These are phyloP conservation scores for Pachypsylla venusta DNA, from an alignment of 1,140 invertebrate genomes.

Conservation along the genomic window DNA sequence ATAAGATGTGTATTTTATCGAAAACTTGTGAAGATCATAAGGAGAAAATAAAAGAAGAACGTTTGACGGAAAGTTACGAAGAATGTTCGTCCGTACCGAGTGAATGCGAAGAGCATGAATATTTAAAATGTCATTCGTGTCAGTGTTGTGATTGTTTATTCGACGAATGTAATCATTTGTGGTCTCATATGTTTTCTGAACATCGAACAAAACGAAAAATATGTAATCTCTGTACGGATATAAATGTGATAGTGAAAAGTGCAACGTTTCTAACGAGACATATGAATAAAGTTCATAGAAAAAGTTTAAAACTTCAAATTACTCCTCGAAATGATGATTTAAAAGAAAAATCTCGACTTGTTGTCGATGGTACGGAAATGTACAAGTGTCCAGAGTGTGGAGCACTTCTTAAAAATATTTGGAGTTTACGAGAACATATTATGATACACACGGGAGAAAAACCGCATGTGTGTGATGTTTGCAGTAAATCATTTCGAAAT, in stretches of 20 bases:
- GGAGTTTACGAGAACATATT: constrained; percentile 31
- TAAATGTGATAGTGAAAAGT: neutral
- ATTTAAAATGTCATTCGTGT: neutral
- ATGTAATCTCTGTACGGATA: neutral
- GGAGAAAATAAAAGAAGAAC: neutral
- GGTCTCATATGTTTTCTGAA: constrained; percentile 6
- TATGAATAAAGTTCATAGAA: neutral
- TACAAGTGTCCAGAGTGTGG: neutral
- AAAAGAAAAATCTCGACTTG: neutral
- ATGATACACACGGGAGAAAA: constrained; percentile 39
- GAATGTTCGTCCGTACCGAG: neutral
- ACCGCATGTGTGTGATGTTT: constrained; percentile 32
- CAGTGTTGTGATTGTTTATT: neutral
- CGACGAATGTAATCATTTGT: neutral
- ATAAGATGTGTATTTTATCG: neutral
- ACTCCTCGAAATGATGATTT: neutral
- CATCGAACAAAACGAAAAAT: neutral
- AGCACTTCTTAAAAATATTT: neutral
- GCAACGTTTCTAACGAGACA: neutral
- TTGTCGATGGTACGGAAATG: constrained; percentile 3
- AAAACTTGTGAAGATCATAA: constrained; percentile 1
- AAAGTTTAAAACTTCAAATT: neutral
- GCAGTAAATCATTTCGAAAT: constrained; percentile 25
- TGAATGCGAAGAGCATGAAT: neutral
- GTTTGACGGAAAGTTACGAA: neutral